phyloP scores from a whole-genome alignment of 2,888 invertebrate genomes.

The Tetranychus piercei region DNA sequence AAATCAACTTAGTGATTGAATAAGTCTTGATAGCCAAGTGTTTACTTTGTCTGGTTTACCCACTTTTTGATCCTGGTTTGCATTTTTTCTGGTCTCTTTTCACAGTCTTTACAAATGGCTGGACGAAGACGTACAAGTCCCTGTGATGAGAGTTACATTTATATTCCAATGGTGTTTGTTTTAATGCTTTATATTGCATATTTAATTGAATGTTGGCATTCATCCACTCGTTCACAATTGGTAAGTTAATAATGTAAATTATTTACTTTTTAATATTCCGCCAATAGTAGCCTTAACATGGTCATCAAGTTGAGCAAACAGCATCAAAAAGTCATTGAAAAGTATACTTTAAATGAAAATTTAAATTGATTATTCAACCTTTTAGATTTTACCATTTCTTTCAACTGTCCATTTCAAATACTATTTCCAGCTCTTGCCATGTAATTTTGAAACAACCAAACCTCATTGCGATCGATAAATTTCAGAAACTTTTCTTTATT shows the following conservation, averaged over 20 bases:
- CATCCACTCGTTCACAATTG: slow-evolving; percentile 46
- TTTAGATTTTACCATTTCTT: too few species aligned
- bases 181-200: slow-evolving; percentile 59
- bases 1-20: too few species aligned
- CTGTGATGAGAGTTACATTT: slow-evolving; percentile 61
- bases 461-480: too few species aligned
- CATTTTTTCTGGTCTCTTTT: background rate
- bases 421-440: too few species aligned
- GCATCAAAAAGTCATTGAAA: background rate
- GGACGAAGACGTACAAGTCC: slow-evolving; percentile 48
- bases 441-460: too few species aligned
- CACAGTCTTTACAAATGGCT: slow-evolving; percentile 37
- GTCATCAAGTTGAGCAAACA: background rate
- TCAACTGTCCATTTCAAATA: too few species aligned
- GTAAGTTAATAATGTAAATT: background rate
- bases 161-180: slow-evolving; percentile 60
- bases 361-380: too few species aligned
- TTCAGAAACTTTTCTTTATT: too few species aligned
- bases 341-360: too few species aligned
- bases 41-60: too few species aligned
- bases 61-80: background rate
- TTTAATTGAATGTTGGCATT: slow-evolving; percentile 64
- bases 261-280: background rate
- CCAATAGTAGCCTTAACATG: background rate
- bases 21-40: too few species aligned